Conservation (phyloP, 2,113 vertebrate genomes). For the Perognathus longimembris region DNA sequence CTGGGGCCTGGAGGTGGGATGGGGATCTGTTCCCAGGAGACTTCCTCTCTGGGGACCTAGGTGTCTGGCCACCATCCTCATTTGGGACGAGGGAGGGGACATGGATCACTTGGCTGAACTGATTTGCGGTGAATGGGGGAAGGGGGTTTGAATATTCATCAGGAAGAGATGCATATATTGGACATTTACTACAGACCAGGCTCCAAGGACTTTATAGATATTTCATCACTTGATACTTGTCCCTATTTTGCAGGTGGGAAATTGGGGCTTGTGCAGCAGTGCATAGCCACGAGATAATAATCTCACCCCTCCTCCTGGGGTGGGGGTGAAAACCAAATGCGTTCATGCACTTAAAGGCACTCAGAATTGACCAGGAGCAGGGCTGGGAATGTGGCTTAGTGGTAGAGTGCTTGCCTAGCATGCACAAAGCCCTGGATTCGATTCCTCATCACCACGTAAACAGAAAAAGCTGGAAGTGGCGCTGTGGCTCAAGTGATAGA, state of each 20-base stretch:
- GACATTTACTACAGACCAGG: neutral
- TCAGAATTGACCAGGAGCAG: no score
- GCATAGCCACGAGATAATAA: accelerated
- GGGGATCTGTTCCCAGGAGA: accelerated
- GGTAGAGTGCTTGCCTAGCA: no score
- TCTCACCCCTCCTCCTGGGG: neutral
- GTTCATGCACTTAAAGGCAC: no score
- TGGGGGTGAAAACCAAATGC: neutral
- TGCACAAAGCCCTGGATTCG: no score
- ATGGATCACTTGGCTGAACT: neutral
- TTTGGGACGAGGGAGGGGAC: neutral
- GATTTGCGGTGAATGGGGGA: no score
- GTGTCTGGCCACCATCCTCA: neutral
- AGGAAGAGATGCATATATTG: neutral
- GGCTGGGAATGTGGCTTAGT: no score
- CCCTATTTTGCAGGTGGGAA: neutral
- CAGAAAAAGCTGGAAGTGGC: no score
- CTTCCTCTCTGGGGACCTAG: neutral
- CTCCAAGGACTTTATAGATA: neutral
- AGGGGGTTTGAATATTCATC: neutral
- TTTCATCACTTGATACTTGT: neutral
- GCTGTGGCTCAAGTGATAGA: no score
- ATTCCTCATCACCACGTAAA: no score
- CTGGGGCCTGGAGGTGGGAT: neutral
- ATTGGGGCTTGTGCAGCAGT: neutral